phyloP scores from a whole-genome alignment of 2,113 vertebrate species.

The Thermophis baileyi region DNA sequence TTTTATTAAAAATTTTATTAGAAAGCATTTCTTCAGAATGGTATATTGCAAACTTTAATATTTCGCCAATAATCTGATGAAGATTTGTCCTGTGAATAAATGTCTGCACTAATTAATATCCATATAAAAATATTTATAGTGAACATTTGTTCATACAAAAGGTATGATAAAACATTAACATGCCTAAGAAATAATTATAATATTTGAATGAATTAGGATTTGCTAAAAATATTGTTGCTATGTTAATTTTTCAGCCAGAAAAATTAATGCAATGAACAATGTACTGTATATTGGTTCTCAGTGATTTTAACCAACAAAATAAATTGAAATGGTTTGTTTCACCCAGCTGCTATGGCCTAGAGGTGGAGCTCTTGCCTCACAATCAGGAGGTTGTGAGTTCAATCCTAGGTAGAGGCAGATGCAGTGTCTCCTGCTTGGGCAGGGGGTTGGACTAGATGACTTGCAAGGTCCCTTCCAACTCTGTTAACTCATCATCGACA shows the following conservation, averaged over 20 bases:
- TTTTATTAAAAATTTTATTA: not conserved
- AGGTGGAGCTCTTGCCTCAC: too few relatives aligned
- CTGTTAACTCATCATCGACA: not conserved
- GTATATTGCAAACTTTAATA: not conserved
- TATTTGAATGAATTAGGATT: not conserved
- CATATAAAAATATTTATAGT: not conserved
- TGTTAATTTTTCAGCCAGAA: not conserved
- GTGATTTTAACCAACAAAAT: not conserved
- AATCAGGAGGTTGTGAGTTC: too few relatives aligned
- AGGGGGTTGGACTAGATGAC: too few relatives aligned
- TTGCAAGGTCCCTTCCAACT: too few relatives aligned
- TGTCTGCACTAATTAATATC: not conserved
- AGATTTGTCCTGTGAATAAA: not conserved
- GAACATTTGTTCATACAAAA: not conserved
- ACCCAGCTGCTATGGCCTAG: too few relatives aligned
- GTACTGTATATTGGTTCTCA: not conserved
- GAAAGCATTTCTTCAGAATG: not conserved
- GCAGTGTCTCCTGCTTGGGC: too few relatives aligned
- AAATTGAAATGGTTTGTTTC: not conserved
- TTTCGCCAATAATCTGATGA: not conserved
- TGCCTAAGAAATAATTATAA: not conserved
- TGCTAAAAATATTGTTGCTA: not conserved
- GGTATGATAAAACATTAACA: not conserved
- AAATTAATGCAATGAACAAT: not conserved
- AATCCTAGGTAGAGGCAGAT: too few relatives aligned